These are phyloP conservation scores for Merops nubicus DNA, from an alignment of 2,113 vertebrate genomes.

Conservation along the genomic window DNA sequence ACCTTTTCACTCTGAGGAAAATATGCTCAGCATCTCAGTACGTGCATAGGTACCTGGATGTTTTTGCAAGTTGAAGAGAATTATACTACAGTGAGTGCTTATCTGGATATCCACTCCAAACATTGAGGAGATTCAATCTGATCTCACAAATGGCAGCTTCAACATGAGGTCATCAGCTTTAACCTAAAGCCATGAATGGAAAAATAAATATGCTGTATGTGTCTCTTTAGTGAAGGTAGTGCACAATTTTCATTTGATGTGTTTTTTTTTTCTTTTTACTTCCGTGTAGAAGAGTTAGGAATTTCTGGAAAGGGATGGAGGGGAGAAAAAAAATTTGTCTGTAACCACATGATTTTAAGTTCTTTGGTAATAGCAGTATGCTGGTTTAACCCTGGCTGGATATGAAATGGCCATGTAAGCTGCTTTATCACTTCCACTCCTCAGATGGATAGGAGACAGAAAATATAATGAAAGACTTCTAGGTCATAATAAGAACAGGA, in stretches of 20 bases:
- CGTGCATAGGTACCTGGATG: not conserved
- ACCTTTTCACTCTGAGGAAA: not conserved
- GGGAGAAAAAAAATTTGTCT: not conserved
- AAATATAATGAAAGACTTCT: not conserved
- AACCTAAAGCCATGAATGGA: not conserved
- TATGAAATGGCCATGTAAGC: not conserved
- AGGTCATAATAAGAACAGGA: not conserved
- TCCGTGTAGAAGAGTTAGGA: not conserved
- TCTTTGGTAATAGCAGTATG: not conserved
- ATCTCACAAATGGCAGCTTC: not conserved
- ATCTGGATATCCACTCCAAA: fast-evolving
- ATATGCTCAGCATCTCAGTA: not conserved
- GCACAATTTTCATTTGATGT: not conserved
- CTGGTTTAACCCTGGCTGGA: not conserved
- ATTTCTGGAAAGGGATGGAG: not conserved
- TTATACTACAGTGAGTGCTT: not conserved
- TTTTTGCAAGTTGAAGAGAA: not conserved
- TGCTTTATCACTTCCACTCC: not conserved
- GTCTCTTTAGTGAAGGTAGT: not conserved
- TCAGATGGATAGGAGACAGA: not conserved
- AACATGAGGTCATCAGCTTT: not conserved
- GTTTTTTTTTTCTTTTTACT: not conserved
- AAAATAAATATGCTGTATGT: not conserved
- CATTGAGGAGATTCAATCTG: not conserved
- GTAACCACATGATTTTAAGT: not conserved